These are phyloP conservation scores for Erpornis zantholeuca DNA, from an alignment of 2,113 vertebrate genomes.

Conservation along the genomic window DNA sequence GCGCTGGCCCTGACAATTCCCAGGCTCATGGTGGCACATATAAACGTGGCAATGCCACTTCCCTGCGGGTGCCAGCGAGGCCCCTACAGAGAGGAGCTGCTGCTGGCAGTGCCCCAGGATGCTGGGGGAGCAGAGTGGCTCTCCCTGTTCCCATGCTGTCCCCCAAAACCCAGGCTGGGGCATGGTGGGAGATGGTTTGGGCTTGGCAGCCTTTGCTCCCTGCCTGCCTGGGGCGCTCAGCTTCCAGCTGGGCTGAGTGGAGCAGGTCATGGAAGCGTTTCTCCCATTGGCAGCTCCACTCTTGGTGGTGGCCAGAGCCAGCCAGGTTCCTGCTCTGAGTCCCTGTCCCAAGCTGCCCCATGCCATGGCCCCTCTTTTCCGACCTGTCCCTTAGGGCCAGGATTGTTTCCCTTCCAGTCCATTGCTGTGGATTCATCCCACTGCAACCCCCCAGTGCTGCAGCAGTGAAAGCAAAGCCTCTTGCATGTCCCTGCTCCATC, in stretches of 20 bases:
- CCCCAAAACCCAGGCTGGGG: background rate
- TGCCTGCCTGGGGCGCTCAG: background rate
- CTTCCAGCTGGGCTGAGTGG: background rate
- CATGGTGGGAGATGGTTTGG: background rate
- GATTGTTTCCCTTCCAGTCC: background rate
- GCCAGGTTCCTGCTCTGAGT: background rate
- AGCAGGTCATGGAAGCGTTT: background rate
- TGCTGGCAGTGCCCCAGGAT: background rate
- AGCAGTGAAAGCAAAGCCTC: slow-evolving; percentile 11
- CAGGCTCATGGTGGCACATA: background rate
- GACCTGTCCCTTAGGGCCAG: background rate
- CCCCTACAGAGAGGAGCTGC: background rate
- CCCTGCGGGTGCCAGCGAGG: background rate
- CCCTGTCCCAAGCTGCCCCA: background rate
- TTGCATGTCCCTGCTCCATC: slow-evolving; percentile 35
- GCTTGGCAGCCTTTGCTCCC: background rate
- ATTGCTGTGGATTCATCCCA: rapidly evolving
- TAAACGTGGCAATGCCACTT: rapidly evolving
- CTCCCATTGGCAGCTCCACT: background rate
- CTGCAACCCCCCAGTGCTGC: background rate
- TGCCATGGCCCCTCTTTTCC: background rate
- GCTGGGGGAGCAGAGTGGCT: rapidly evolving
- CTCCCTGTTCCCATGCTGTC: background rate
- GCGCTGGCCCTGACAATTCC: rapidly evolving
- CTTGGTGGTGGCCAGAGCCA: background rate